These are phyloP conservation scores for Dione juno DNA, from an alignment of 2,888 invertebrate genomes.

Conservation along the genomic window DNA sequence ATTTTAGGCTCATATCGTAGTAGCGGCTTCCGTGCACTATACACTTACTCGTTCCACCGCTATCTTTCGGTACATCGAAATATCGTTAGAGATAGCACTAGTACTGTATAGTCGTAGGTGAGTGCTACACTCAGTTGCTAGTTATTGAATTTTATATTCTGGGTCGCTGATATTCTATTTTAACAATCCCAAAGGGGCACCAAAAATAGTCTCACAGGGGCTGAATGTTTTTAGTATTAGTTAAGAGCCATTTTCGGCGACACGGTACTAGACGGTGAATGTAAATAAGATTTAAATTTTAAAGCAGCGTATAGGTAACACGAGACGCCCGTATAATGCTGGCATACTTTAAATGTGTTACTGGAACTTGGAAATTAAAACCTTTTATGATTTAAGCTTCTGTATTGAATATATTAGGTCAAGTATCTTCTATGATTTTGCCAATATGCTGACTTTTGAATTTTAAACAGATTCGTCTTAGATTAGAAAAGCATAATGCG, in stretches of 20 bases:
- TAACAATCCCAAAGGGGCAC: constrained; percentile 67
- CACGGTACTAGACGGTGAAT: constrained; percentile 66
- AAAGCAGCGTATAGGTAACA: constrained; percentile 56
- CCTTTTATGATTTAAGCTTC: constrained; percentile 8
- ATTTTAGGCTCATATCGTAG: constrained; percentile 22
- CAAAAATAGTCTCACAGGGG: constrained; percentile 69
- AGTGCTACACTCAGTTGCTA: constrained; percentile 47
- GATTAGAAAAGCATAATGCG: not conserved
- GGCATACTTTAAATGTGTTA: constrained; percentile 25
- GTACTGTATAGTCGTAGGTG: constrained; percentile 15
- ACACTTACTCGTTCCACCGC: constrained; percentile 25
- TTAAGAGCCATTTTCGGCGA: constrained; percentile 66
- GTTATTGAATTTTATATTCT: constrained; percentile 74
- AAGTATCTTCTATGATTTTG: not conserved
- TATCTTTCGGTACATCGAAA: constrained; percentile 43
- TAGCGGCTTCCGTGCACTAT: constrained; percentile 23
- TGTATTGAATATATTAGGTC: constrained; percentile 15
- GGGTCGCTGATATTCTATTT: constrained; percentile 71
- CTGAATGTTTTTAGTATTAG: constrained; percentile 62
- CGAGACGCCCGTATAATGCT: constrained; percentile 43
- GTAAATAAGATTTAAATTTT: constrained; percentile 79
- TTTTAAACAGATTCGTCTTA: not conserved
- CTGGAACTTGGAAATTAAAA: constrained; percentile 23
- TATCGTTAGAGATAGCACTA: constrained; percentile 41
- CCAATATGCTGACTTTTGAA: not conserved